Evolutionary conservation across 2,888 invertebrate genomes (phyloP).

Genomic region (Dolichomitus sp.): DNA sequence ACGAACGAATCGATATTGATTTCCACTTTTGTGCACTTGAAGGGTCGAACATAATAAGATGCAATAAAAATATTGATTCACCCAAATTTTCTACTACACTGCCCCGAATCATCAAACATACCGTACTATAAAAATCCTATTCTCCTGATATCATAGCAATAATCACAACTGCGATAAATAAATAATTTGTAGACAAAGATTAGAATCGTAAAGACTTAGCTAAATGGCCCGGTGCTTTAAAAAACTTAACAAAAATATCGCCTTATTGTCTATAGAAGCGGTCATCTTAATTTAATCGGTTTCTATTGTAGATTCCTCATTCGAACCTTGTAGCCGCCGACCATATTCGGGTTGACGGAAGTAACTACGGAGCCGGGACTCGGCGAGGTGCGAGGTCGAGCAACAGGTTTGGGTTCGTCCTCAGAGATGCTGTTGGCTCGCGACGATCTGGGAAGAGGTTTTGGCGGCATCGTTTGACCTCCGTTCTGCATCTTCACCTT

Average conservation of each 20-base stretch:
- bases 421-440: conserved; percentile 92
- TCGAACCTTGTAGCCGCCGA: conserved; percentile 92
- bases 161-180: background rate
- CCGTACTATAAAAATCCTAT: too few relatives aligned
- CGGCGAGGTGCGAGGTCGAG: conserved; percentile 91
- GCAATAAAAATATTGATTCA: too few relatives aligned
- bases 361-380: conserved; percentile 88
- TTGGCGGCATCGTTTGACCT: conserved; percentile 89
- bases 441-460: conserved; percentile 93
- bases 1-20: too few relatives aligned
- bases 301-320: conserved; percentile 61
- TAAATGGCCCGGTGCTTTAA: background rate
- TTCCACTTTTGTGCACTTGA: too few relatives aligned
- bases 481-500: conserved; percentile 83
- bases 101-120: too few relatives aligned
- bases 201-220: background rate
- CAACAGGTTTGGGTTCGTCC: conserved; percentile 90
- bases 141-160: too few relatives aligned
- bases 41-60: too few relatives aligned
- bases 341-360: conserved; percentile 87
- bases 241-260: background rate
- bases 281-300: conserved; percentile 29
- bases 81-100: too few relatives aligned
- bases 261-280: conserved; percentile 8
- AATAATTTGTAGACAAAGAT: background rate